Evolutionary conservation across 1,140 invertebrate genomes (phyloP), one percentile per base, ranked within the genome.

Genomic region (Ericerus pela): DNA sequence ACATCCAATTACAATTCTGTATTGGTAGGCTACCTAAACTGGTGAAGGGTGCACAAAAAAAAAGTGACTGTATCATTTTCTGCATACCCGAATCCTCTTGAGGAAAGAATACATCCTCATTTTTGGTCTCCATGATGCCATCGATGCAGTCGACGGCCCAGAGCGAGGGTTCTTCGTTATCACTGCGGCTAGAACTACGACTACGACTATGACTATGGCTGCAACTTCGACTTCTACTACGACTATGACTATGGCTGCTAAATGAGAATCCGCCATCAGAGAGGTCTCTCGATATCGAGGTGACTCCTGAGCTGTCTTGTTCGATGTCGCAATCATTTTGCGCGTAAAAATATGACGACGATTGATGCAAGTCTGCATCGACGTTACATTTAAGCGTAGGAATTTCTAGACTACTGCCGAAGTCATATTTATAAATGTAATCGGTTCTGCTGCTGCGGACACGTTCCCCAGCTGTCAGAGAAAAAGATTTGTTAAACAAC

Each of bases 351-450:
- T 47, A 24, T 47, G n/a, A n/a, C n/a, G n/a, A n/a, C n/a, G n/a
- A n/a, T n/a, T n/a, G n/a, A n/a, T n/a, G n/a, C n/a, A n/a, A n/a
- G n/a, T n/a, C n/a, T n/a, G n/a, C n/a, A n/a, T n/a, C n/a, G n/a
- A n/a, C n/a, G n/a, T 47, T 47, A 2, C 41, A 18, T 47, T 47
- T 47, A 2, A 47, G 14, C 10, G 41, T 24, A 2, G 6, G 20
- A 14, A 24, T 20, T 12, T 47, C 41, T 18, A 47, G 41, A 47
- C 26, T 47, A 47, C 26, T 47, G 22, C 26, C 26, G 20, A 47
- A 47, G 26, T 47, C 41, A 14, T 47, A 47, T 47, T 47, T 47
- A 24, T 47, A 47, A 22, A 47, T 47, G 41, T 47, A 47, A 24
- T 24, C 26, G 3, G 41, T 47, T 47, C 26, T 47, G 10, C 14